Base-by-base conservation (phyloP, 2,888 invertebrate species). In the Synanthedon tipuliformis region DNA sequence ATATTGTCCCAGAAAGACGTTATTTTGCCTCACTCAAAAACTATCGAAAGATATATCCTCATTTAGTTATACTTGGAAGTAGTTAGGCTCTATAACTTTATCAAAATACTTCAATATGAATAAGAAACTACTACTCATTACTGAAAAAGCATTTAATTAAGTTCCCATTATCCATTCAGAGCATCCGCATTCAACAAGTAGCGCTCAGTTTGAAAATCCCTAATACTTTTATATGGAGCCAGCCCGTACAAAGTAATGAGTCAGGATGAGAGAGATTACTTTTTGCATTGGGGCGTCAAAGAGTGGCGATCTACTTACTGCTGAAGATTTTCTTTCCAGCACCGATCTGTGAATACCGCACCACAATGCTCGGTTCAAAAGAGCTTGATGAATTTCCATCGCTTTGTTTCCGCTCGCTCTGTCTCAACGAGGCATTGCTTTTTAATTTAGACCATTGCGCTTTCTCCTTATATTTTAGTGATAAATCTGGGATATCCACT, bases 371-470 rank as follows among this genome's bases (percentile, higher is more conserved):
- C 62, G 64, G 84, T 81, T 85, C 83, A 84, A 84, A 85, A 83
- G 84, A 81, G 77, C 84, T 78, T 86, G 84, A 86, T 86, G 85
- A 86, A 85, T 84, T 77, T 75, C 71, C 73, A 73, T 72, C 68
- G 73, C 85, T 84, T 86, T 85, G 86, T 86, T 85, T 85, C 80
- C 78, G 75, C 78, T 73, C 75, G 80, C 78, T 83, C 80, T 75
- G 74, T 71, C 78, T 73, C 80, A 75, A 78, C 78, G 75, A 80
- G 81, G 81, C 84, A 84, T 85, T 77, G 81, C 84, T 82, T 85
- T 85, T 85, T 85, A 82, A 86, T 85, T 84, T 82, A 76, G 81
- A 81, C 79, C 79, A 83, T 82, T 81, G 79, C 72, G 75, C 74
- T 62, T 77, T 68, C 69, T 69, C 70, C 75, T 79, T 83, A 81